Conservation (phyloP, 2,888 invertebrate species). For the Hoplodrina ambigua region DNA sequence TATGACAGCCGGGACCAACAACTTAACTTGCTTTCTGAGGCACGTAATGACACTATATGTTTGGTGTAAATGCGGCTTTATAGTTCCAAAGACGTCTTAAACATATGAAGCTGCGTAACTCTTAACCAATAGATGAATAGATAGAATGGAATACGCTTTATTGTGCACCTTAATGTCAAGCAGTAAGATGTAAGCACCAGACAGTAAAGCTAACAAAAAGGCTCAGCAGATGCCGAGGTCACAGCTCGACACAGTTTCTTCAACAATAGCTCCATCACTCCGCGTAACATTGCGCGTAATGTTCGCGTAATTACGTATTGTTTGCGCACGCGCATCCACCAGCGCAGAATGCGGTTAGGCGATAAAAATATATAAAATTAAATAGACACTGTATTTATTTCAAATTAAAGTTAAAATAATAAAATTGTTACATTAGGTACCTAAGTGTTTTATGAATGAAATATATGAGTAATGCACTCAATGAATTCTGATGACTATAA, state of each 20-base stretch:
- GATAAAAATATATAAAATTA: neutral
- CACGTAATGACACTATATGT: no score
- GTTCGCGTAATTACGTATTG: conserved; percentile 49
- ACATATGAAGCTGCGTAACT: neutral
- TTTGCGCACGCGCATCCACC: conserved; percentile 40
- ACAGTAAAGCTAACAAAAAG: conserved; percentile 4
- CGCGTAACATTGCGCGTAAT: conserved; percentile 33
- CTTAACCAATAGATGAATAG: neutral
- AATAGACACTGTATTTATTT: conserved; percentile 5
- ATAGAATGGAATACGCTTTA: neutral
- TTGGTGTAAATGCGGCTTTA: neutral
- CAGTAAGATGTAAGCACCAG: neutral
- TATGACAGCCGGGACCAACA: no score
- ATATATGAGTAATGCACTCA: conserved; percentile 27
- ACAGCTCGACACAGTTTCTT: conserved; percentile 45
- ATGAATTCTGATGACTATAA: conserved; percentile 19
- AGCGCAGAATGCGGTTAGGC: conserved; percentile 16
- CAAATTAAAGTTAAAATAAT: neutral
- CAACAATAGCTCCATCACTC: conserved; percentile 31
- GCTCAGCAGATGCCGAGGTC: conserved; percentile 35
- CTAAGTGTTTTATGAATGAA: conserved; percentile 40
- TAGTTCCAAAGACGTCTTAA: neutral
- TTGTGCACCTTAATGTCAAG: neutral
- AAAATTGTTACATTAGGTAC: neutral
- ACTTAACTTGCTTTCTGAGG: no score